Conservation (phyloP, 2,888 invertebrate species). For the Azorinus chamasolen region DNA sequence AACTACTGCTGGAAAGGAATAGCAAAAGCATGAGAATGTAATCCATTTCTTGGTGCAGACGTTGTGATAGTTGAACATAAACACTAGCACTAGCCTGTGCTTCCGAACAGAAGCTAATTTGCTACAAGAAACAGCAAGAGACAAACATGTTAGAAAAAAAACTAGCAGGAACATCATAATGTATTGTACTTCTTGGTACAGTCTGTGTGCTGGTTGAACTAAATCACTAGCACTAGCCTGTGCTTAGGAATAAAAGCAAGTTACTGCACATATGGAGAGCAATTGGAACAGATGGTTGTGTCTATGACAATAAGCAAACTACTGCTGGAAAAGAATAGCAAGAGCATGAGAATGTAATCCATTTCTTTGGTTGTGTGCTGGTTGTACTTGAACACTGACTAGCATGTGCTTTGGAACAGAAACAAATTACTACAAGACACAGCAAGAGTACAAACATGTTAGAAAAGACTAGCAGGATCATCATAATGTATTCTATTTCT, state of each 20-base stretch:
- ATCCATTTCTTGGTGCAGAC: constrained; percentile 2
- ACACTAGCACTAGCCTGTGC: constrained; percentile 13
- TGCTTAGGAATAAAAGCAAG: constrained; percentile 10
- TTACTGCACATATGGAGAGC: too few species aligned
- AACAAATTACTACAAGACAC: too few species aligned
- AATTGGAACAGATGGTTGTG: too few species aligned
- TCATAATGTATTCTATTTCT: constrained; percentile 7
- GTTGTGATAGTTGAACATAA: neutral
- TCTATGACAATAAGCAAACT: too few species aligned
- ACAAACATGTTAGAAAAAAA: too few species aligned
- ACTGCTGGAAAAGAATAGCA: too few species aligned
- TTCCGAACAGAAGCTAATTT: too few species aligned
- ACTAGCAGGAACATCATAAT: too few species aligned
- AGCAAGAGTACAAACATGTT: neutral
- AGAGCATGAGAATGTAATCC: neutral
- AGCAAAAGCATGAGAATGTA: neutral
- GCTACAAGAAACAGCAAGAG: neutral
- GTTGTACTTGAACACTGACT: constrained; percentile 1
- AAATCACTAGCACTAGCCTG: constrained; percentile 28
- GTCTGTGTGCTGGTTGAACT: constrained; percentile 5
- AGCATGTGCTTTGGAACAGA: too few species aligned
- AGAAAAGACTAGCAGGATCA: too few species aligned
- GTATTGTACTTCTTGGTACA: constrained; percentile 24
- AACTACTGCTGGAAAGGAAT: too few species aligned
- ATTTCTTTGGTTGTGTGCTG: too few species aligned